Percentiles rank a stretch among this genome's conserved stretches.
Evolutionary conservation across 2,797 vertebrate genomes (phyloP).

Genomic region (Odontamblyopus rebecca): DNA sequence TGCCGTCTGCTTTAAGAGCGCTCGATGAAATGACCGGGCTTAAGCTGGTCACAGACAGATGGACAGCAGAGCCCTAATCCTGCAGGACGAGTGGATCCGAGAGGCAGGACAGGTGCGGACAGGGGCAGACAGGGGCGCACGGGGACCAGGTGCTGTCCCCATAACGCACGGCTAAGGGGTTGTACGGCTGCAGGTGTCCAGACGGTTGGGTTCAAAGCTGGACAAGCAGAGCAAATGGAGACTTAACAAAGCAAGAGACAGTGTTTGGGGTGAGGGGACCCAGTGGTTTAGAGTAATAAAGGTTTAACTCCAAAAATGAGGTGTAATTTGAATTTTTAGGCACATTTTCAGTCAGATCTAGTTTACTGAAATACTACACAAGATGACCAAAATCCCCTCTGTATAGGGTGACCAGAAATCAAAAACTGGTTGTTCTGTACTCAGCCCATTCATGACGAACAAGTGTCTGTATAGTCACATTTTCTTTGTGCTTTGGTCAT

Average conservation of each 20-base stretch:
- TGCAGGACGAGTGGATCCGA: slow-evolving; percentile 55
- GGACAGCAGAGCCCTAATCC: slow-evolving; percentile 76
- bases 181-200: slow-evolving; percentile 27
- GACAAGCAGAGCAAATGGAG: not conserved
- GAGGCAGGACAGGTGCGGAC: slow-evolving; percentile 66
- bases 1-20: slow-evolving; percentile 43
- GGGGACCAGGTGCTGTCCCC: slow-evolving; percentile 65
- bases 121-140: slow-evolving; percentile 57
- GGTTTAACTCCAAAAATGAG: no score
- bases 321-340: no score
- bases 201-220: not conserved
- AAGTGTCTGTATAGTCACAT: no score
- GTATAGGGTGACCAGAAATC: no score
- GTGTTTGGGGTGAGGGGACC: no score
- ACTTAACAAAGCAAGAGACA: not conserved
- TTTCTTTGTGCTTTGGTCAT: no score
- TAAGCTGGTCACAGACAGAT: slow-evolving; percentile 76
- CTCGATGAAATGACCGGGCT: slow-evolving; percentile 73
- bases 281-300: no score
- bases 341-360: no score
- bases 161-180: slow-evolving; percentile 28
- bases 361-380: no score
- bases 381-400: no score
- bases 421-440: no score
- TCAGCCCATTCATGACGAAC: no score